Percentiles rank a stretch among this genome's conserved stretches.
Conservation (phyloP, 2,113 vertebrate species). For the Poeciliopsis turrubarensis region DNA sequence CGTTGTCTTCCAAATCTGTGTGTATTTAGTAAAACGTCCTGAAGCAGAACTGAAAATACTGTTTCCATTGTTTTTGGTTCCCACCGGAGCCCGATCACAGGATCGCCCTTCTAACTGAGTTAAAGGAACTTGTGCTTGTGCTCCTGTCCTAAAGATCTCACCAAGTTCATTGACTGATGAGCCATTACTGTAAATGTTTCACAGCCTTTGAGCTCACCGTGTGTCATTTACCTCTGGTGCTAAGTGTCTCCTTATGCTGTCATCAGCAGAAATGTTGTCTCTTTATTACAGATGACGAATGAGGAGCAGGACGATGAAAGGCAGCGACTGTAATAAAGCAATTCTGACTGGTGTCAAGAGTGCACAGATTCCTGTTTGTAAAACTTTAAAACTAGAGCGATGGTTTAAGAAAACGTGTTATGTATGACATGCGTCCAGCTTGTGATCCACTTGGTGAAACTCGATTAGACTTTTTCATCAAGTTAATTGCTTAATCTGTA, state of each 20-base stretch:
- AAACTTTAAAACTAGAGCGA: not conserved
- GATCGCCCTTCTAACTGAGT: constrained; percentile 73
- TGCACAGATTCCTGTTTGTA: constrained; percentile 8
- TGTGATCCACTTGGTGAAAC: not conserved
- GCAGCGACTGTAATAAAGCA: constrained; percentile 4
- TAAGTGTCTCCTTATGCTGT: constrained; percentile 9
- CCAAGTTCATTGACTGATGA: constrained; percentile 44
- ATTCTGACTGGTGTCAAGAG: not conserved
- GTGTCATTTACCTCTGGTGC: constrained; percentile 34
- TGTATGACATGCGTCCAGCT: not conserved
- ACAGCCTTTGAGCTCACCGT: constrained; percentile 15
- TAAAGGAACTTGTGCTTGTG: constrained; percentile 9
- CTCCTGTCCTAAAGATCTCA: constrained; percentile 41
- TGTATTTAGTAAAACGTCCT: constrained; percentile 40
- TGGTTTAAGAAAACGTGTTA: not conserved
- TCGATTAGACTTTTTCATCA: too few species aligned
- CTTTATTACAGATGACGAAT: constrained; percentile 24
- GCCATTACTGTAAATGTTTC: constrained; percentile 28
- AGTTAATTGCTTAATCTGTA: too few species aligned
- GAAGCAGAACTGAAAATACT: constrained; percentile 59
- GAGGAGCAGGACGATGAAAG: constrained; percentile 26
- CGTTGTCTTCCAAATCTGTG: constrained; percentile 52
- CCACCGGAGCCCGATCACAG: constrained; percentile 63
- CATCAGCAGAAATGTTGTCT: constrained; percentile 39
- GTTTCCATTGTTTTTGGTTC: constrained; percentile 67